These are phyloP conservation scores for Engraulis encrasicolus DNA, from an alignment of 2,113 vertebrate species.

Conservation along the genomic window DNA sequence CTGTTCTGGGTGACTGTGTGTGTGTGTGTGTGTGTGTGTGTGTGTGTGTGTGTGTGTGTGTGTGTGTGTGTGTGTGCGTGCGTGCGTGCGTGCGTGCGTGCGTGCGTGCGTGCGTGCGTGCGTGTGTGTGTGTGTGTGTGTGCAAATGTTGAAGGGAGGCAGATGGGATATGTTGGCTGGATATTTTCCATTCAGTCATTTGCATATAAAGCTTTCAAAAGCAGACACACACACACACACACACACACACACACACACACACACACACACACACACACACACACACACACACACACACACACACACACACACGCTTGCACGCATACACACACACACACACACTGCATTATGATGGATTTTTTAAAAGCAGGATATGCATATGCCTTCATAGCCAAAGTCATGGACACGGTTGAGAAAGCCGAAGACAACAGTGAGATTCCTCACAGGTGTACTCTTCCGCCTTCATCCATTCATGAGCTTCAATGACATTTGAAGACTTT, in stretches of 20 bases:
- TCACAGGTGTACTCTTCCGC: no score
- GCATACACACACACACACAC: background rate
- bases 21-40: background rate
- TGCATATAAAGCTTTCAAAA: conserved; percentile 1
- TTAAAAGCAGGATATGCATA: conserved; percentile 67
- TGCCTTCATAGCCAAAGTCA: conserved; percentile 74
- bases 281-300: background rate
- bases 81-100: no score
- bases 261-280: background rate
- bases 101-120: no score
- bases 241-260: no score
- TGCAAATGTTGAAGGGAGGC: conserved; percentile 46
- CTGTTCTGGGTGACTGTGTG: conserved; percentile 45
- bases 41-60: background rate
- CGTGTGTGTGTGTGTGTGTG: conserved; percentile 51
- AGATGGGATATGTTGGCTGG: conserved; percentile 43
- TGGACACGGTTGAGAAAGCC: conserved; percentile 74
- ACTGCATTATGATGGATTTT: conserved; percentile 21
- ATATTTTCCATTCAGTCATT: background rate
- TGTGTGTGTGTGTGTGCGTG: no score
- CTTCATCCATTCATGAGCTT: no score
- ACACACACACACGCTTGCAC: background rate
- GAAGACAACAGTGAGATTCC: conserved; percentile 68
- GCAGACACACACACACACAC: no score
- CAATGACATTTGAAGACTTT: no score